Base-by-base conservation (phyloP, 2,888 invertebrate species). In the Thecocarcelia acutangulata region DNA sequence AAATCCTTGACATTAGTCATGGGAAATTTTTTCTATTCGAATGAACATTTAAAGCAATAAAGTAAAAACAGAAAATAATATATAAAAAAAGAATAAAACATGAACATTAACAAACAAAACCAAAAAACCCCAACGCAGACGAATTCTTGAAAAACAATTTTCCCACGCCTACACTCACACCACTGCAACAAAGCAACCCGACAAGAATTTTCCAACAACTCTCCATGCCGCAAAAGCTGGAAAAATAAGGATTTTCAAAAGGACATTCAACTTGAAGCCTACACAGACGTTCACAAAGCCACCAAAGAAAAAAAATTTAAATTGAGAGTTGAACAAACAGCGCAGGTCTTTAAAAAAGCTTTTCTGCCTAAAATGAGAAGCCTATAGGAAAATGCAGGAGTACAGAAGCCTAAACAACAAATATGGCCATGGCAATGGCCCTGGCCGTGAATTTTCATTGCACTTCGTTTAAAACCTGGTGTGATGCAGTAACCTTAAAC, bases 251-350 rank as follows among this genome's bases (percentile, higher is more conserved):
- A 48, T 75, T 68, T 61, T 75, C 44, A 24, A 88, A 86, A 88
- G 88, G 89, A 86, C 89, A 88, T 89, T 88, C 87, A 88, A 89
- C 88, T 87, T 86, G 80, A 74, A 72, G 83, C 84, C 80, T 83
- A 77, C 70, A 78, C 72, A 78, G 3, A 42, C 33, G 33, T 33
- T 42, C 40, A 54, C n/a, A 37, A 15, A 44, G 50, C 24, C 37
- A 24, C 50, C 1, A 40, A 21, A 42, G 42, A 52, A 50, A 40
- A 2, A 5, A 68, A 21, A n/a, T 15, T 1, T 3, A 46, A 46
- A 46, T 3, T 12, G 50, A 40, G 19, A 63, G 64, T 5, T 33
- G 24, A n/a, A n/a, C 19, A 17, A 44, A 61, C 54, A 63, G 83
- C 73, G 84, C 81, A 82, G 75, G 81, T 63, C 70, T 74, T 70